Base-by-base conservation (phyloP, 2,888 invertebrate species). In the Phrixothrix hirtus region DNA sequence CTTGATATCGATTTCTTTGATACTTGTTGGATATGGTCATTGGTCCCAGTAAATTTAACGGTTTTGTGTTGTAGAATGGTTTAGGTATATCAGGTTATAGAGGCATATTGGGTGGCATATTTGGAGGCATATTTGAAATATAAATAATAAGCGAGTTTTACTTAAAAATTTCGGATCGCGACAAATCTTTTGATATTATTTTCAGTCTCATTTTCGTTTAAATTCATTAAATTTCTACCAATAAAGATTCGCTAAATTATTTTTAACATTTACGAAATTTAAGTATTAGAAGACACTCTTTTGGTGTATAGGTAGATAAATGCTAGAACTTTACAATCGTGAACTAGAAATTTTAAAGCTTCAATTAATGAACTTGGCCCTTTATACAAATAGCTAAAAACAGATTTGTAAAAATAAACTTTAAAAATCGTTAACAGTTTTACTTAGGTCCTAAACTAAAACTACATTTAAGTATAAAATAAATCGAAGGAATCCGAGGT, bases 21-120 rank as follows among this genome's bases (percentile, higher is more conserved):
- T 55, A 63, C 59, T 52, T 64, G 58, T 61, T 71, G 72, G 76
- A 76, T 76, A 76, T 76, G 76, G 59, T 56, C 63, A 70, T 76
- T 76, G 76, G 76, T 76, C 76, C 76, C 76, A 72, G 75, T 72
- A 58, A 65, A 68, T 66, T 59, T 61, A 67, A 66, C 65, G 61
- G 62, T 63, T 63, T 58, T 60, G 61, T 52, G 48, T 60, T 51
- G 48, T 55, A 36, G 34, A 59, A 58, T 63, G 60, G 42, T 50
- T 43, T 60, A 38, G 60, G 38, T 59, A 55, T 21, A 21, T 21
- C n/a, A n/a, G 63, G 63, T 60, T 58, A 57, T 48, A 38, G 45
- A 46, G 59, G 58, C 58, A 58, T 60, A 58, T 53, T 59, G n/a
- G n/a, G n/a, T n/a, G n/a, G n/a, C n/a, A n/a, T n/a, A n/a, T n/a